These are phyloP conservation scores for Picus viridis DNA, from an alignment of 2,797 vertebrate species.

Conservation along the genomic window DNA sequence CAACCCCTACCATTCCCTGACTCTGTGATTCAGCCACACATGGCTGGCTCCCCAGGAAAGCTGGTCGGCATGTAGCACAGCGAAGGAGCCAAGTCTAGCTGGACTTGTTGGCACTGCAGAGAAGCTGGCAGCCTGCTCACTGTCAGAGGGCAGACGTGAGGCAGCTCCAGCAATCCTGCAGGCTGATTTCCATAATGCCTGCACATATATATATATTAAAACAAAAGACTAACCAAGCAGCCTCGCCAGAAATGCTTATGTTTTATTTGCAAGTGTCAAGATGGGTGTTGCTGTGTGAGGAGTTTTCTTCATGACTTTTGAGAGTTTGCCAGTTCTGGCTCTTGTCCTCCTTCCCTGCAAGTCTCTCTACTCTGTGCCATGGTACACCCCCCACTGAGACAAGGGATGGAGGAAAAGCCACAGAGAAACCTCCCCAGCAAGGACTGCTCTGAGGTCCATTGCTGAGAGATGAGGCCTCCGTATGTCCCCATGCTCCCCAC, in stretches of 20 bases:
- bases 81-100: neutral
- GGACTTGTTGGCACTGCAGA: neutral
- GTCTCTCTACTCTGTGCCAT: neutral
- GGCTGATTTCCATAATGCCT: neutral
- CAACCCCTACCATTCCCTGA: too few species aligned
- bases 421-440: neutral
- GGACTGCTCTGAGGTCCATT: rapidly evolving
- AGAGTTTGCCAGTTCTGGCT: neutral
- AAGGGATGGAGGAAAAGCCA: neutral
- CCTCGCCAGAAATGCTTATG: neutral
- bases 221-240: neutral
- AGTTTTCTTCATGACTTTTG: neutral
- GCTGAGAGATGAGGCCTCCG: neutral
- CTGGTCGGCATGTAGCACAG: neutral
- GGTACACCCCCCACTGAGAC: neutral
- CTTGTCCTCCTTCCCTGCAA: neutral
- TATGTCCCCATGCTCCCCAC: rapidly evolving
- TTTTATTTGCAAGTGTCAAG: neutral
- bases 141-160: neutral
- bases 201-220: neutral
- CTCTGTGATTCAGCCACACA: neutral
- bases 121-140: neutral
- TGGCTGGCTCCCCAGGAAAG: neutral
- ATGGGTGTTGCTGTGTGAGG: neutral
- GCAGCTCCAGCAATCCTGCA: neutral